Percentiles rank a stretch among this genome's conserved stretches.
These are phyloP conservation scores for Melanostigma gelatinosum DNA, from an alignment of 2,113 vertebrate species.

Conservation along the genomic window DNA sequence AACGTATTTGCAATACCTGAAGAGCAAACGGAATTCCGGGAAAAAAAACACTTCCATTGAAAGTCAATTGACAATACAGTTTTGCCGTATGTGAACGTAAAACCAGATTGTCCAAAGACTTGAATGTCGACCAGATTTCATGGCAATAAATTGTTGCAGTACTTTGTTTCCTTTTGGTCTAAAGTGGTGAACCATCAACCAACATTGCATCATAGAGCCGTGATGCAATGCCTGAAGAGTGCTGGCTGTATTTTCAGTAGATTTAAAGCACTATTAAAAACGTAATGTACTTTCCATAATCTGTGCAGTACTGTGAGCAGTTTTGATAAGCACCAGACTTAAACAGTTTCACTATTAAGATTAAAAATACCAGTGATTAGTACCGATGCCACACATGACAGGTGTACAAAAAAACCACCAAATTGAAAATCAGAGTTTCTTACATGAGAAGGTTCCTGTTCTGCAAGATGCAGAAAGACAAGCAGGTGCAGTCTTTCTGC, in stretches of 20 bases:
- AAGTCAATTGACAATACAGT: background rate
- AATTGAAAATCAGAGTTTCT: background rate
- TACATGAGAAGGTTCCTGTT: background rate
- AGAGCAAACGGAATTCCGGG: background rate
- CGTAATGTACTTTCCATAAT: background rate
- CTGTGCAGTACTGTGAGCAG: background rate
- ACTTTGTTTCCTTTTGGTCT: background rate
- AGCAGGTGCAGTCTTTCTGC: slow-evolving; percentile 66
- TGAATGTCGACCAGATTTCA: background rate
- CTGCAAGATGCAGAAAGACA: slow-evolving; percentile 20
- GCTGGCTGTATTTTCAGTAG: background rate
- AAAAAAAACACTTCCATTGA: background rate
- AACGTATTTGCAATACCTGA: background rate
- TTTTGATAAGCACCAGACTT: background rate
- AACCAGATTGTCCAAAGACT: background rate
- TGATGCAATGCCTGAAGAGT: background rate
- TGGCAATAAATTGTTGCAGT: background rate
- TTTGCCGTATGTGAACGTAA: background rate
- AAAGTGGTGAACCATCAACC: background rate
- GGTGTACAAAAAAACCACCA: background rate
- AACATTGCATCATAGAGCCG: background rate
- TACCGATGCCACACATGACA: background rate
- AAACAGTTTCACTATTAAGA: background rate
- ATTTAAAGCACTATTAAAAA: background rate
- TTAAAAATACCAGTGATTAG: background rate